These are phyloP conservation scores for Campoplex nolae DNA, from an alignment of 2,888 invertebrate genomes.

Conservation along the genomic window DNA sequence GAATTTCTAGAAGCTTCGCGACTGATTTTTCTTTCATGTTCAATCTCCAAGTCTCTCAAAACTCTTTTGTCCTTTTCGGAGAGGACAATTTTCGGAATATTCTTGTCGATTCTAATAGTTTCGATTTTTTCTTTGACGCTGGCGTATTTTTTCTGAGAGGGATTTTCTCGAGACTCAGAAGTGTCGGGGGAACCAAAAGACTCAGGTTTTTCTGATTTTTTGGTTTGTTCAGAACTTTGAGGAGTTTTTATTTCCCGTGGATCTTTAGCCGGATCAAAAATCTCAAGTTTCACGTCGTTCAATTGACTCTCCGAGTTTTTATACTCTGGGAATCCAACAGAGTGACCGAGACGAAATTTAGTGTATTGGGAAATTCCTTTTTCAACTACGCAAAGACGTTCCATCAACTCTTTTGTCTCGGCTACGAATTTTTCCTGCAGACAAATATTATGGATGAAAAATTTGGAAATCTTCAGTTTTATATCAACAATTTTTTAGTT, in stretches of 20 bases:
- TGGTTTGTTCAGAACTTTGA: not conserved
- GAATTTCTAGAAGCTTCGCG: constrained; percentile 70
- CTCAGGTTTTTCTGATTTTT: constrained; percentile 8
- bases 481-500: not conserved
- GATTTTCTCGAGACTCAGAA: constrained; percentile 20
- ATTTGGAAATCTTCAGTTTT: constrained; percentile 76
- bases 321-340: constrained; percentile 69
- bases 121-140: constrained; percentile 83
- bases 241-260: constrained; percentile 75
- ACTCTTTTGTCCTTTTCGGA: constrained; percentile 85
- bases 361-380: constrained; percentile 89
- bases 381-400: constrained; percentile 89
- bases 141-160: constrained; percentile 74
- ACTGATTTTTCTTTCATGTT: constrained; percentile 82
- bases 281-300: constrained; percentile 71
- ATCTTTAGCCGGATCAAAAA: constrained; percentile 79
- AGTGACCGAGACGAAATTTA: constrained; percentile 77
- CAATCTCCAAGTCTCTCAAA: constrained; percentile 85
- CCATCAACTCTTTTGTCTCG: constrained; percentile 86
- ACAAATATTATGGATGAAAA: constrained; percentile 16
- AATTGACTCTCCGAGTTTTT: constrained; percentile 47
- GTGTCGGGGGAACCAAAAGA: constrained; percentile 37
- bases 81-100: constrained; percentile 85
- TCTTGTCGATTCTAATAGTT: constrained; percentile 75
- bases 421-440: constrained; percentile 82